Evolutionary conservation across 2,888 invertebrate species (phyloP).

Genomic region (Amiota mariae): DNA sequence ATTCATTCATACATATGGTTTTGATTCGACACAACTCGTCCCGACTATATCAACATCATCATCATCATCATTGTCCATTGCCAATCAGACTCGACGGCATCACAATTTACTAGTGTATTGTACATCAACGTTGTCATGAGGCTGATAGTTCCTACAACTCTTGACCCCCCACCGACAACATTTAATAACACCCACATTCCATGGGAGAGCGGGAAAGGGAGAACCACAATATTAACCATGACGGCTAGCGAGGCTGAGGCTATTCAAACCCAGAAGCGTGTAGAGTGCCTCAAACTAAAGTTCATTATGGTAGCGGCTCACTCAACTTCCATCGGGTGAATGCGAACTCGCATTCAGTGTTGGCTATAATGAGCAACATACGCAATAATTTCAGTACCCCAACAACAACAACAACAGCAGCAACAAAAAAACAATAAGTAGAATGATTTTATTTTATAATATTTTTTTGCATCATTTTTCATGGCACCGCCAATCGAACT

Average conservation of each 20-base stretch:
- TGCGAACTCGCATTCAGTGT: neutral
- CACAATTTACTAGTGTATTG: too few species aligned
- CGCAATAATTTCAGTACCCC: conserved; percentile 58
- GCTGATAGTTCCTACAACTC: conserved; percentile 2
- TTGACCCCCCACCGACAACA: conserved; percentile 3
- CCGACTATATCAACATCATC: neutral
- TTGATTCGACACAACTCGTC: neutral
- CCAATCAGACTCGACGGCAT: conserved; percentile 6
- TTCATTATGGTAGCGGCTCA: too few species aligned
- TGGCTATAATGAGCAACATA: conserved; percentile 42
- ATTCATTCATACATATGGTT: neutral
- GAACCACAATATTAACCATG: neutral
- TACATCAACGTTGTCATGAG: neutral
- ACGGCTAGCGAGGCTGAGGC: neutral
- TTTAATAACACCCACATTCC: conserved; percentile 64
- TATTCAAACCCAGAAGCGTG: too few species aligned
- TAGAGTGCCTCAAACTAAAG: too few species aligned
- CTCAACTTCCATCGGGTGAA: too few species aligned
- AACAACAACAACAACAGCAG: conserved; percentile 48
- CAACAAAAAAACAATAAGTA: conserved; percentile 51
- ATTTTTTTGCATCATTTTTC: conserved; percentile 33
- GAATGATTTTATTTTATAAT: conserved; percentile 63
- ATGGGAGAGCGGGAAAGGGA: neutral
- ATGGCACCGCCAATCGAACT: conserved; percentile 44
- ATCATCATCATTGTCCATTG: neutral